phyloP scores from a whole-genome alignment of 2,113 vertebrate genomes.

The Montifringilla adamsi region DNA sequence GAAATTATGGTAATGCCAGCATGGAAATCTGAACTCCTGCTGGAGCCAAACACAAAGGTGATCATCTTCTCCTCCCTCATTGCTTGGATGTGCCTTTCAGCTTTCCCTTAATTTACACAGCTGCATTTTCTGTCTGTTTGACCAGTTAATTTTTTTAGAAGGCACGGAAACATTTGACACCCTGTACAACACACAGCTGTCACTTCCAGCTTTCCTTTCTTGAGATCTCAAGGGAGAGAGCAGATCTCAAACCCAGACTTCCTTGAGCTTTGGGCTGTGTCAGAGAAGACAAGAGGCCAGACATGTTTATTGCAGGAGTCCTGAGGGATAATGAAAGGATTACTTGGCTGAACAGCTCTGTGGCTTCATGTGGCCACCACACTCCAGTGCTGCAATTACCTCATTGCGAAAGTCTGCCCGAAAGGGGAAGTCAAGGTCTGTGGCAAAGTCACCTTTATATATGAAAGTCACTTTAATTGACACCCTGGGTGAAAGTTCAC shows the following conservation, averaged over 20 bases:
- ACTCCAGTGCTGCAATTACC: neutral
- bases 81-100: neutral
- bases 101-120: neutral
- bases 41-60: neutral
- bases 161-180: neutral
- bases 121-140: neutral
- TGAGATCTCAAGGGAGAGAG: neutral
- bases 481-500: neutral
- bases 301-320: neutral
- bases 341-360: neutral
- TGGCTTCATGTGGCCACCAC: neutral
- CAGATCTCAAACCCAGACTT: neutral
- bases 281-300: neutral
- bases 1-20: neutral
- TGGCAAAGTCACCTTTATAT: neutral
- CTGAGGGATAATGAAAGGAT: neutral
- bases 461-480: neutral
- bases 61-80: neutral
- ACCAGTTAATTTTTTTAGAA: neutral
- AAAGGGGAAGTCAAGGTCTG: conserved; percentile 6
- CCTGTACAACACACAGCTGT: neutral
- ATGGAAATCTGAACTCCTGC: neutral
- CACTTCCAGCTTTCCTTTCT: neutral
- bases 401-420: neutral
- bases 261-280: neutral